Evolutionary conservation across 2,888 invertebrate species (phyloP).

Genomic region (Rhabditoides inermis): DNA sequence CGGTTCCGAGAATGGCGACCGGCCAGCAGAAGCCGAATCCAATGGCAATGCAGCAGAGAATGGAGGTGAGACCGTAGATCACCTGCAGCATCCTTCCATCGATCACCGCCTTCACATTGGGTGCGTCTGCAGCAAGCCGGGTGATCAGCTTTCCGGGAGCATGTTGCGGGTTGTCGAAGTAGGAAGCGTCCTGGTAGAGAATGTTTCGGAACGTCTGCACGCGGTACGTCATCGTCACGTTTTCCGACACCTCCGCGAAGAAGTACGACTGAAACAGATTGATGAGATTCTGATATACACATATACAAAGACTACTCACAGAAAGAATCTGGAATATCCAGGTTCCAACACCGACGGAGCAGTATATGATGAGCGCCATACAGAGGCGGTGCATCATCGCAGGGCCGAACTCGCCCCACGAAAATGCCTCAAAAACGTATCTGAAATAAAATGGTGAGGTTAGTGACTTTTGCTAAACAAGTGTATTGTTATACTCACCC

Average conservation of each 20-base stretch:
- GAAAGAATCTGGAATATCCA: conserved; percentile 26
- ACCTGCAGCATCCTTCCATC: conserved; percentile 53
- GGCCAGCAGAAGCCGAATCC: conserved; percentile 56
- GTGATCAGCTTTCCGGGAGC: conserved; percentile 54
- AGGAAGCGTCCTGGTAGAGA: conserved; percentile 54
- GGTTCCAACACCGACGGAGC: conserved; percentile 24
- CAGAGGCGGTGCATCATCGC: conserved; percentile 34
- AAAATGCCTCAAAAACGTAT: conserved; percentile 29
- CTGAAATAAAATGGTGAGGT: too few relatives aligned
- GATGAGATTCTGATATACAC: neutral
- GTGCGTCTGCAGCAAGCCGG: conserved; percentile 54
- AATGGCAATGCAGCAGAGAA: conserved; percentile 53
- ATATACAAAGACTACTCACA: conserved; percentile 15
- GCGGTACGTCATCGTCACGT: conserved; percentile 40
- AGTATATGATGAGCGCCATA: conserved; percentile 30
- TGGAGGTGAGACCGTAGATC: conserved; percentile 52
- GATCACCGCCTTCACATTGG: conserved; percentile 54
- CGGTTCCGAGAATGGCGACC: conserved; percentile 23
- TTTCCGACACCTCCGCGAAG: conserved; percentile 37
- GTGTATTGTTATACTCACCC: too few relatives aligned
- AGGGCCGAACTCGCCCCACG: conserved; percentile 20
- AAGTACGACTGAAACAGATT: conserved; percentile 22
- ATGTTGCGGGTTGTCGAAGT: conserved; percentile 55
- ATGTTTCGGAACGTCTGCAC: conserved; percentile 44
- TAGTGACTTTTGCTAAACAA: too few relatives aligned